Evolutionary conservation across 2,888 invertebrate species (phyloP), one percentile per base, ranked within the genome.

Genomic region (Morpho deidamia): DNA sequence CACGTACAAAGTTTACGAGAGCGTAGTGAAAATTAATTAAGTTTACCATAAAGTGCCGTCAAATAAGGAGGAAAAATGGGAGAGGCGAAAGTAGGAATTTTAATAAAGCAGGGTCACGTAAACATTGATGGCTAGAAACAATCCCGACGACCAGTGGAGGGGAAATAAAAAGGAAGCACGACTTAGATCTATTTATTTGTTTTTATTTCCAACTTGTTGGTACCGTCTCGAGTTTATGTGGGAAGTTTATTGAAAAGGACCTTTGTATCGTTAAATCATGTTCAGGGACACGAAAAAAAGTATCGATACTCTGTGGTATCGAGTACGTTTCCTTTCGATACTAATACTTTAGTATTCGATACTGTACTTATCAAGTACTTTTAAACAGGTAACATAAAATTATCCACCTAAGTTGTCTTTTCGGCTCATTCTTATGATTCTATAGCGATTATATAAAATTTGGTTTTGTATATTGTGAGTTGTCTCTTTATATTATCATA

Each of bases 51-150:
- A 62, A 63, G 66, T 67, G 59, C 62, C 62, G 65, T 65, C 68
- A 68, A 71, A 74, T 76, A 76, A 76, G 68, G 66, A 70, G 67
- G 70, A 71, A 69, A 71, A 70, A 72, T 78, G 72, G 75, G 35
- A 74, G 71, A 74, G 72, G 69, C 67, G 69, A 72, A 76, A 78
- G 73, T 67, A 71, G 71, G 81, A 81, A 83, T 86, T 86, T 86
- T 86, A 85, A 85, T 86, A 86, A 83, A 80, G 75, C 65, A 69
- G 66, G 72, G 77, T 81, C 84, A 81, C 83, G 84, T 83, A 83
- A 82, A 83, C 83, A 82, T 76, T 78, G 81, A 79, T 74, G 71
- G 76, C 58, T 51, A 56, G 60, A 56, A 62, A 58, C 65, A 65
- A 65, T 61, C 64, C 63, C 39, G 55, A 58, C 53, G 56, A 54